phyloP scores from a whole-genome alignment of 64 coral and sea anemone species.

The Platygyra sinensis region DNA sequence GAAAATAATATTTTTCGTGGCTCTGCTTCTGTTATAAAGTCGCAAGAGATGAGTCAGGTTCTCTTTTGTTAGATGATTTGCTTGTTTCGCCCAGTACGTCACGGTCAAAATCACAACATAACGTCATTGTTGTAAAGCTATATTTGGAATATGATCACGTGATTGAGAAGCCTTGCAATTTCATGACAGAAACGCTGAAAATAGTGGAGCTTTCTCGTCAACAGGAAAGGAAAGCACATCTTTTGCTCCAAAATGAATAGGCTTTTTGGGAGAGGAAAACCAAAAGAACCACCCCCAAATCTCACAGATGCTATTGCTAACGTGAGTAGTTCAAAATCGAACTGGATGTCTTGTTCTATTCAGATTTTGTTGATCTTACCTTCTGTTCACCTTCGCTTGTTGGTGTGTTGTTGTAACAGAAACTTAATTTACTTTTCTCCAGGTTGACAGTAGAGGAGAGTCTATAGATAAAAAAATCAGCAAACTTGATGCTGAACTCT shows the following conservation, averaged over 20 bases:
- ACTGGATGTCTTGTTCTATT: not conserved
- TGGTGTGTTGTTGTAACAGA: not conserved
- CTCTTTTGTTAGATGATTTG: no score
- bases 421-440: not conserved
- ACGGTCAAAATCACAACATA: not conserved
- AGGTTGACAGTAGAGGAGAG: slow-evolving; percentile 98
- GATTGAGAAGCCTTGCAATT: slow-evolving; percentile 3
- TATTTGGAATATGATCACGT: slow-evolving; percentile 70
- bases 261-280: slow-evolving; percentile 90
- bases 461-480: slow-evolving; percentile 97
- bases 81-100: not conserved
- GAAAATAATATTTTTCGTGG: no score
- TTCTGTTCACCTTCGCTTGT: no score
- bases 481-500: slow-evolving; percentile 89
- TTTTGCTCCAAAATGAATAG: slow-evolving; percentile 89
- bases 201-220: not conserved
- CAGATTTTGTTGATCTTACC: no score
- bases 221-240: not conserved
- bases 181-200: not conserved
- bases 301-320: slow-evolving; percentile 93
- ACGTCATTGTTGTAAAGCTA: slow-evolving; percentile 51
- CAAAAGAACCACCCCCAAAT: slow-evolving; percentile 96
- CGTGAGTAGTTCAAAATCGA: slow-evolving; percentile 51
- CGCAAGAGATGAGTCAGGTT: no score
- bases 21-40: no score